Conservation (phyloP, 2,888 invertebrate species). For the Drosophila quinaria region DNA sequence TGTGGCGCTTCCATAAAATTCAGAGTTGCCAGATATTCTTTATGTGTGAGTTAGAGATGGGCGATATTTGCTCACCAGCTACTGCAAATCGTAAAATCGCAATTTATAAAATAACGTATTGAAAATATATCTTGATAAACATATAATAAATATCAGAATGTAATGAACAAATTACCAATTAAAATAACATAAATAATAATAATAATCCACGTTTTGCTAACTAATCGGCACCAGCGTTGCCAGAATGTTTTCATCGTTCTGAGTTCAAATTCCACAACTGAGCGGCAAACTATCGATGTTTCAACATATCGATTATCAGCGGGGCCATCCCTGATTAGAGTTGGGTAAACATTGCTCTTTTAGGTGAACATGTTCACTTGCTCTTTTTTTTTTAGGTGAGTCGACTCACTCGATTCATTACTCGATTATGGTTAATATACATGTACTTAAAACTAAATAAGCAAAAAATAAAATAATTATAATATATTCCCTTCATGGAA, state of each 20-base stretch:
- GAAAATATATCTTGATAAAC: background rate
- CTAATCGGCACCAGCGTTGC: background rate
- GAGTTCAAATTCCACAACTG: background rate
- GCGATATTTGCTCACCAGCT: background rate
- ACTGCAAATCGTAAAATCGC: background rate
- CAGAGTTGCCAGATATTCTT: conserved; percentile 38
- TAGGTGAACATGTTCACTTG: too few relatives aligned
- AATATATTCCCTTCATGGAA: too few relatives aligned
- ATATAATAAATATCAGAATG: background rate
- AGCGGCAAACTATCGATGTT: conserved; percentile 3
- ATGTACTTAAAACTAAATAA: too few relatives aligned
- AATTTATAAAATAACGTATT: background rate
- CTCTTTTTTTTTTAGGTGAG: too few relatives aligned
- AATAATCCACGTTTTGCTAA: too few relatives aligned
- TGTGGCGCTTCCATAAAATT: background rate
- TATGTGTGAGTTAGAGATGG: conserved; percentile 13
- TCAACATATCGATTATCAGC: background rate
- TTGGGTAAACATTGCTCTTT: too few relatives aligned
- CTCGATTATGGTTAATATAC: too few relatives aligned
- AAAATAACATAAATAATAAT: background rate
- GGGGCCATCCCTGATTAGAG: background rate
- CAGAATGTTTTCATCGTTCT: background rate
- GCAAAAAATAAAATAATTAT: too few relatives aligned
- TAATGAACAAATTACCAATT: too few relatives aligned
- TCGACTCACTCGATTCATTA: too few relatives aligned